These are phyloP conservation scores for Colius striatus DNA, from an alignment of 2,113 vertebrate species.

Conservation along the genomic window DNA sequence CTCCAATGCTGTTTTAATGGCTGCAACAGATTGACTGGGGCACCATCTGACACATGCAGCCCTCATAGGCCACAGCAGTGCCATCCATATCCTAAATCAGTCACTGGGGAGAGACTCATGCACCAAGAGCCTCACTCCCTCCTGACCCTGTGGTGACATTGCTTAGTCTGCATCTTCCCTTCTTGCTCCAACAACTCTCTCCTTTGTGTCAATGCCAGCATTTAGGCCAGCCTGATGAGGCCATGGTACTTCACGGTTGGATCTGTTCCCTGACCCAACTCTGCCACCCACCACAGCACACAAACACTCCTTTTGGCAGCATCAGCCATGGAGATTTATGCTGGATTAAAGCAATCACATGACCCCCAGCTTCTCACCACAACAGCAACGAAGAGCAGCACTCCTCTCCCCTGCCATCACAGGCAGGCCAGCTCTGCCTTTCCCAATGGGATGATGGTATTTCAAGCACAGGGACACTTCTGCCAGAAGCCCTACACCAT, in stretches of 20 bases:
- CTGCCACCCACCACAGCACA: background rate
- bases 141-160: background rate
- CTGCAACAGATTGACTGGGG: background rate
- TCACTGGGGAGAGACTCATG: background rate
- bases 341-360: background rate
- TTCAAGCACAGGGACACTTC: background rate
- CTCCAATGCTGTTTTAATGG: background rate
- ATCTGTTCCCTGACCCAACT: background rate
- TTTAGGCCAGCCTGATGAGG: background rate
- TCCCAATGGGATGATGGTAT: background rate
- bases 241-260: fast-evolving
- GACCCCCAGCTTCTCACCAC: background rate
- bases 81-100: background rate
- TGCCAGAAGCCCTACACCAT: background rate
- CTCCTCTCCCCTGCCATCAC: background rate
- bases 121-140: background rate
- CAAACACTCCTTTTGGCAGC: background rate
- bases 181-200: background rate
- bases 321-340: background rate
- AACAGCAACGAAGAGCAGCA: background rate
- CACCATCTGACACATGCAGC: fast-evolving
- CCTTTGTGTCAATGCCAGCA: background rate
- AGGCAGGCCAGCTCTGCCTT: background rate
- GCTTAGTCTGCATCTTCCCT: background rate
- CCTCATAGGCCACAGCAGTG: background rate